Conservation (phyloP, 2,113 vertebrate species). For the Anarhynchus alexandrinus region DNA sequence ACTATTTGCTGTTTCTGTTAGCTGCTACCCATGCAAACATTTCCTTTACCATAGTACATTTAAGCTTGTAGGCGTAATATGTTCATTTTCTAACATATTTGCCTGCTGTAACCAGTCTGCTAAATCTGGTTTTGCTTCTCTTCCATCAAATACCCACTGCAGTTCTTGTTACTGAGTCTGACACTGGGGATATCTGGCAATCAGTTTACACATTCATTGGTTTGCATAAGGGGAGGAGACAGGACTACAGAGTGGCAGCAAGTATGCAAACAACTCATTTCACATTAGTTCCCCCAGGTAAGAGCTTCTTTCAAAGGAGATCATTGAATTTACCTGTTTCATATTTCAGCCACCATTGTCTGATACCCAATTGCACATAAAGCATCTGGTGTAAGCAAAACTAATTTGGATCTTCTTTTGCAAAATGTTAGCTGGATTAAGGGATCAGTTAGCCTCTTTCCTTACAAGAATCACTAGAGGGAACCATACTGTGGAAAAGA, state of each 20-base stretch:
- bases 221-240: conserved; percentile 36
- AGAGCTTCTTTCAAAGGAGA: conserved; percentile 48
- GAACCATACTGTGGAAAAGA: conserved; percentile 69
- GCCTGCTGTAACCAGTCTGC: neutral
- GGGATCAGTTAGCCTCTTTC: conserved; percentile 79
- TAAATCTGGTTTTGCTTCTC: conserved; percentile 32
- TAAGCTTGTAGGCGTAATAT: neutral
- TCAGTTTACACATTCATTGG: neutral
- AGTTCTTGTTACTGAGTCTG: conserved; percentile 11
- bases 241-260: neutral
- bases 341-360: conserved; percentile 62
- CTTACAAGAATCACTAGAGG: conserved; percentile 78
- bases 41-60: neutral
- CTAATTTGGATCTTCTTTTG: conserved; percentile 80
- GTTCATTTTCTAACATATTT: neutral
- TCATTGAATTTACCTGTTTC: conserved; percentile 61
- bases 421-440: conserved; percentile 82
- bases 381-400: conserved; percentile 81
- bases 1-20: neutral
- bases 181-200: conserved; percentile 18
- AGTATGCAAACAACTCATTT: conserved; percentile 25
- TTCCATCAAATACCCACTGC: conserved; percentile 35
- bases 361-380: conserved; percentile 73
- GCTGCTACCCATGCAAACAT: neutral
- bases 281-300: conserved; percentile 14